Base-by-base conservation (phyloP, 2,113 vertebrate species). In the Galemys pyrenaicus region DNA sequence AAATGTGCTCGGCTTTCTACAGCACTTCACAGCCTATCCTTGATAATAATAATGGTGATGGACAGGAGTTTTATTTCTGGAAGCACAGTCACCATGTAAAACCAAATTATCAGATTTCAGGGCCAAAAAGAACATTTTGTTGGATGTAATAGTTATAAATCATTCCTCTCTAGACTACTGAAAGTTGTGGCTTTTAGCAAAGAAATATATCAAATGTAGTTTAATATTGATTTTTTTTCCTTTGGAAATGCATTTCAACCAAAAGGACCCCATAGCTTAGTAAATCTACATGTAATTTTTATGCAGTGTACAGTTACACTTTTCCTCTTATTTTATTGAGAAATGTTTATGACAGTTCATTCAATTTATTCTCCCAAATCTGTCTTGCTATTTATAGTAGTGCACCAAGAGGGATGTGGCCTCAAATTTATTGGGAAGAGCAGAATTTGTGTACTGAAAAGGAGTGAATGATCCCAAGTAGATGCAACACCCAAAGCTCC, bases 71-170 rank as follows among this genome's bases (percentile, higher is more conserved):
- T 97, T 96, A 96, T 95, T 97, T 97, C 92, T 96, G 90, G 92
- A 96, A 95, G 73, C n/a, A 28, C 17, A 74, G 78, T 89, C 41
- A 89, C 88, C 70, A 82, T 96, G 87, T 96, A 97, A 97, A 96
- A 96, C 46, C 82, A 97, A 98, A 97, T 94, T 94, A 95, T 89
- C 91, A 97, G 88, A 96, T 97, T 97, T 95, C 68, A 91, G 94
- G 80, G 74, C 49, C 96, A 95, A 95, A 96, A 97, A 94, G 32
- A 95, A 56, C 46, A 81, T 95, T 97, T 96, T 96, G 73, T 95
- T 96, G 95, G 19, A 94, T 96, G 80, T 97, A 96, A 91, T 92
- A 83, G 73, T 62, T 90, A 92, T 86, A 95, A 96, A 96, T 95
- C 85, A 96, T 84, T 32, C n/a, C 51, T 85, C 60, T 44, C 96